Conservation (phyloP, 2,113 vertebrate species). For the Uria aalge region DNA sequence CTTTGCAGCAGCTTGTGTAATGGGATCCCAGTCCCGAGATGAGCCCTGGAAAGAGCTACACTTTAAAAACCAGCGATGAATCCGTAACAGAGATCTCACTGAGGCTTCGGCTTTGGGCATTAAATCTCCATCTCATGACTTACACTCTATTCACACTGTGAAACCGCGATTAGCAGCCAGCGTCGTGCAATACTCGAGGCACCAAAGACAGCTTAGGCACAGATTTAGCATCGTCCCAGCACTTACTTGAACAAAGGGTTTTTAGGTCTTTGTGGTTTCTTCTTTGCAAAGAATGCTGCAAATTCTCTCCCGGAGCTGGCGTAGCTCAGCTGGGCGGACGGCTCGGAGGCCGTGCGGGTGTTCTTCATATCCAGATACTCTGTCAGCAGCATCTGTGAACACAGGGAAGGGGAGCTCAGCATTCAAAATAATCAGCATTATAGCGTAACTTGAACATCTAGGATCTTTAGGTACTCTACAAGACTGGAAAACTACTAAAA, state of each 20-base stretch:
- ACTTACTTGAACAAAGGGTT: conserved; percentile 95
- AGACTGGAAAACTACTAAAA: accelerated
- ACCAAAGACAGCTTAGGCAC: not conserved
- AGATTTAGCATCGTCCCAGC: not conserved
- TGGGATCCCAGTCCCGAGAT: not conserved
- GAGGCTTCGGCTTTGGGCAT: not conserved
- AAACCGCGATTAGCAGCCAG: not conserved
- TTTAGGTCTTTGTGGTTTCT: conserved; percentile 92
- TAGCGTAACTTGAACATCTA: not conserved
- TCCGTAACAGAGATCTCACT: not conserved
- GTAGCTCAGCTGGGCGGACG: conserved; percentile 91
- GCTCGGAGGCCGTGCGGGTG: conserved; percentile 87
- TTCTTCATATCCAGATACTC: conserved; percentile 99
- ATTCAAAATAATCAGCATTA: conserved; percentile 32
- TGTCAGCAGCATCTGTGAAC: conserved; percentile 87
- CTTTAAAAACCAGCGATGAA: not conserved
- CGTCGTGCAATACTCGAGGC: not conserved
- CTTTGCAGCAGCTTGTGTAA: not conserved
- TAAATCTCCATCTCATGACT: not conserved
- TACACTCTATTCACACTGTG: not conserved
- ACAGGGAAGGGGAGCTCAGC: conserved; percentile 17
- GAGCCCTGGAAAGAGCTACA: not conserved
- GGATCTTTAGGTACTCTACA: conserved; percentile 37
- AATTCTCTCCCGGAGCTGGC: conserved; percentile 94
- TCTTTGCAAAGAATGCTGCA: conserved; percentile 95